phyloP scores from a whole-genome alignment of 1,140 invertebrate genomes.

The Drosophila sechellia region DNA sequence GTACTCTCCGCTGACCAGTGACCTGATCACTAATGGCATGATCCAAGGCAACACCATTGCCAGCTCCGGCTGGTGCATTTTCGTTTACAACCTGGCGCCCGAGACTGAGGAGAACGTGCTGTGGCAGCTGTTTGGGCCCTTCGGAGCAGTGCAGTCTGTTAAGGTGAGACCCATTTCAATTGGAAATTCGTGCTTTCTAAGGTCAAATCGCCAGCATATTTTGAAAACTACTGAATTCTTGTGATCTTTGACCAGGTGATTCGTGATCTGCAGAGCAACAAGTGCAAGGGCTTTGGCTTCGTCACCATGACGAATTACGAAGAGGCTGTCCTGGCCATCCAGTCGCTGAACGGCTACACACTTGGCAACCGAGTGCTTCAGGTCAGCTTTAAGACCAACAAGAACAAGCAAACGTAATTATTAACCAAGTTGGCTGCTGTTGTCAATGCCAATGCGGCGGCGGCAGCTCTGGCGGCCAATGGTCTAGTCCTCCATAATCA shows the following conservation, averaged over 20 bases:
- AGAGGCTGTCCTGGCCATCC: slow-evolving; percentile 98
- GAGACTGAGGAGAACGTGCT: slow-evolving; percentile 99
- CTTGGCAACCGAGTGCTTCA: slow-evolving; percentile 98
- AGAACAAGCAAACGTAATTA: slow-evolving; percentile 94
- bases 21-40: slow-evolving; percentile 94
- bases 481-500: slow-evolving; percentile 64
- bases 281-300: slow-evolving; percentile 99
- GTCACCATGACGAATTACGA: slow-evolving; percentile 99
- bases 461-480: slow-evolving; percentile 76
- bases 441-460: slow-evolving; percentile 83
- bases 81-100: slow-evolving; percentile 99
- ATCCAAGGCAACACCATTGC: slow-evolving; percentile 92
- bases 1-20: slow-evolving; percentile 97
- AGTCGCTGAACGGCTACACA: slow-evolving; percentile 98
- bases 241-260: slow-evolving; percentile 87
- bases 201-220: too few relatives aligned
- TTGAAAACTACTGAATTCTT: neutral
- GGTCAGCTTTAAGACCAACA: slow-evolving; percentile 99
- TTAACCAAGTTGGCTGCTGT: slow-evolving; percentile 84
- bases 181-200: too few relatives aligned
- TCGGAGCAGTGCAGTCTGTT: slow-evolving; percentile 99
- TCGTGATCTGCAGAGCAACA: slow-evolving; percentile 98
- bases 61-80: slow-evolving; percentile 97
- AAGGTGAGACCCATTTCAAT: slow-evolving; percentile 87
- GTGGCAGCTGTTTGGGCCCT: slow-evolving; percentile 99